A percentile compares a stretch with the other conserved stretches of the same genome.
These are phyloP conservation scores for Arbacia lixula DNA, from an alignment of 53 echinoderm and acorn worm genomes.

Conservation along the genomic window DNA sequence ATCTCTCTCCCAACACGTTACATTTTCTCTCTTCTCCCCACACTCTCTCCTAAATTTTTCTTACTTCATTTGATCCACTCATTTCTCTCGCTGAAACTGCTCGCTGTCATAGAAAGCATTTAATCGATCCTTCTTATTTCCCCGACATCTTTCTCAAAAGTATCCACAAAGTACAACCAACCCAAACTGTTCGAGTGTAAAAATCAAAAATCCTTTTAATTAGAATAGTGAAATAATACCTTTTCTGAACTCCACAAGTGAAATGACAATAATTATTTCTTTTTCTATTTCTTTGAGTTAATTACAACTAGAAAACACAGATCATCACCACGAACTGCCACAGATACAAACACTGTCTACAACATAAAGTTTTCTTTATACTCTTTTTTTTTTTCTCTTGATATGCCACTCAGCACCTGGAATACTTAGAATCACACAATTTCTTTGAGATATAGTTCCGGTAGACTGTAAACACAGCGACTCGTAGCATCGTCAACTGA, in stretches of 20 bases:
- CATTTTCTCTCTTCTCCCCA: too few relatives aligned
- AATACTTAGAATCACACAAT: background rate
- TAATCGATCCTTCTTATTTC: too few relatives aligned
- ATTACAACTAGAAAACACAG: conserved; percentile 46
- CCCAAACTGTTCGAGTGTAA: conserved; percentile 35
- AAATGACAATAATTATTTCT: conserved; percentile 50
- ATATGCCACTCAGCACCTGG: conserved; percentile 7
- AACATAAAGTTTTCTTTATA: background rate
- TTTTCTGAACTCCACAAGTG: conserved; percentile 54
- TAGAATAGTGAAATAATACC: conserved; percentile 55
- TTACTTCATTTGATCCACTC: too few relatives aligned
- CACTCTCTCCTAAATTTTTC: too few relatives aligned
- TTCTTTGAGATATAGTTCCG: background rate
- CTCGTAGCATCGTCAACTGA: too few relatives aligned
- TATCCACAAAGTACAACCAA: too few relatives aligned
- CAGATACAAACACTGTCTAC: conserved; percentile 37
- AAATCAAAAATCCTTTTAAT: conserved; percentile 57
- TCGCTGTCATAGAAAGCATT: too few relatives aligned
- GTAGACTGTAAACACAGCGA: too few relatives aligned
- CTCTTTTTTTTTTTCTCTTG: background rate
- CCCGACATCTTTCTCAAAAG: too few relatives aligned
- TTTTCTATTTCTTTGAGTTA: conserved; percentile 33
- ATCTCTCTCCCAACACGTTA: too few relatives aligned
- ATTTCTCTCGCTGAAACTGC: too few relatives aligned
- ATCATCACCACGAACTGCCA: conserved; percentile 7